Evolutionary conservation across 1,140 invertebrate species (phyloP), one percentile per base, ranked within the genome.

Genomic region (Euborellia annulipes): DNA sequence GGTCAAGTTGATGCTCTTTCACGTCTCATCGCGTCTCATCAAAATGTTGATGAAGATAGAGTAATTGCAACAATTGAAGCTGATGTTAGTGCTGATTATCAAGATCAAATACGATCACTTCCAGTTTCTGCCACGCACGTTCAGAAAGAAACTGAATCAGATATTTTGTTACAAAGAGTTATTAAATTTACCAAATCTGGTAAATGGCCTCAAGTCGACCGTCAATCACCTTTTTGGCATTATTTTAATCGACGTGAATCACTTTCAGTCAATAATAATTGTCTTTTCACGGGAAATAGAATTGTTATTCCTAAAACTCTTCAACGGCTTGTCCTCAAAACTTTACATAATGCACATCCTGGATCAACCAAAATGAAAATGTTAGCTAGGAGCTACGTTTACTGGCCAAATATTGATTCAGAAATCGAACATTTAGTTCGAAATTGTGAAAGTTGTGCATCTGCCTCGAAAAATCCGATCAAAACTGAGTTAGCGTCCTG

Each of bases 301-400:
- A 20, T 42, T 9, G 21, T 42, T 11, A n/a, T 42, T 14, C 41
- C 41, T 19, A 16, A 42, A 20, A 21, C 3, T 36, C 41, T 44
- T 8, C 7, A 20, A 41, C 7, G 36, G 13, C 36, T 14, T 19
- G 20, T 44, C 4, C 11, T 38, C 36, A 16, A 44, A 38, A 38
- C 45, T 16, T 41, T 63, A 7, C 60, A 61, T 50, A 22, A 23
- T 8, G 51, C 38, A 17, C 59, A 62, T 41, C 40, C 52, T 9
- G 59, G 59, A 9, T 51, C 55, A 9, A 48, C 51, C 2, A 53
- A 54, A 39, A 64, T 62, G 58, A 65, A 65, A 47, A 20, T 45
- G 9, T 41, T 59, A 17, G 59, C 60, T n/a, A 20, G 56, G 30
- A 49, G 37, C 18, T 53, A 55, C 42, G 45, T 57, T 20, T 64